phyloP scores from a whole-genome alignment of 1,140 invertebrate species.

The Atta texana region DNA sequence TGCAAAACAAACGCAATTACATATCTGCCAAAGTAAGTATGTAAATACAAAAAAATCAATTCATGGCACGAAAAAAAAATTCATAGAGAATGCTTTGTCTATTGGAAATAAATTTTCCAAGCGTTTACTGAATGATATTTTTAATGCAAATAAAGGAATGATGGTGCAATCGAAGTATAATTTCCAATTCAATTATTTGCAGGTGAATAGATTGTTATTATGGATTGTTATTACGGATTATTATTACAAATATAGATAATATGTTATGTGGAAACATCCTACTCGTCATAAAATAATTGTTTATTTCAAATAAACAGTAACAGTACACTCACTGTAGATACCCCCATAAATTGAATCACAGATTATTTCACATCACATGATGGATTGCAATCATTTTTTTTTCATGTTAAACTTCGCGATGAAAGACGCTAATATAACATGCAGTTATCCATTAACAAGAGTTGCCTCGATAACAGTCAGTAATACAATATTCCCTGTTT shows the following conservation, averaged over 20 bases:
- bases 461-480: neutral
- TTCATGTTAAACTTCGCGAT: neutral
- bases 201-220: conserved; percentile 66
- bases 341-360: conserved; percentile 57
- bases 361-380: conserved; percentile 45
- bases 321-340: neutral
- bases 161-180: conserved; percentile 50
- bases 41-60: conserved; percentile 20
- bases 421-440: neutral
- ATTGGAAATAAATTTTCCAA: neutral
- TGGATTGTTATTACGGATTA: conserved; percentile 47
- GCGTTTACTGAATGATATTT: conserved; percentile 17
- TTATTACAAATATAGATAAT: conserved; percentile 72
- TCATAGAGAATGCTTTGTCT: neutral
- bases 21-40: neutral
- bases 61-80: neutral
- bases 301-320: conserved; percentile 74
- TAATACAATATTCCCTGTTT: no score
- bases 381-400: neutral
- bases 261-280: conserved; percentile 60
- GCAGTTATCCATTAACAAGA: neutral
- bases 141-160: neutral
- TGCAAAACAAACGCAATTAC: neutral
- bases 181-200: conserved; percentile 71
- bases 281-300: conserved; percentile 75